Percentiles rank a stretch among this genome's conserved stretches.
Evolutionary conservation across 2,113 vertebrate species (phyloP).

Genomic region (Isurus oxyrinchus): DNA sequence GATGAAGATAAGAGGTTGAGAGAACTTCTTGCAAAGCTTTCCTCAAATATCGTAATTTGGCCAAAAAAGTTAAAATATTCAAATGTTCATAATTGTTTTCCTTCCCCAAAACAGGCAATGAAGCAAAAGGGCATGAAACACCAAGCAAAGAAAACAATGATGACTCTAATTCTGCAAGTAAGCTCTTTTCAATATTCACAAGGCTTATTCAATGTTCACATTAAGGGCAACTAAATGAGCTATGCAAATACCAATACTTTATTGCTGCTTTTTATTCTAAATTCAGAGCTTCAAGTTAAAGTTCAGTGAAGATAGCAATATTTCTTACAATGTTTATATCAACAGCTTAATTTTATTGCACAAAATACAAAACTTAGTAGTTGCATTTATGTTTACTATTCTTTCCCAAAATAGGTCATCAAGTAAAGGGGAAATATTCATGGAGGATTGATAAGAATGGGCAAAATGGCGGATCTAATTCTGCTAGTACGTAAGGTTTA

Average conservation of each 20-base stretch:
- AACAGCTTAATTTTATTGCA: neutral
- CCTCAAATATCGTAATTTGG: neutral
- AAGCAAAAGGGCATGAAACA: neutral
- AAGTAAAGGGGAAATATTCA: neutral
- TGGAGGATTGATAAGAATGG: slow-evolving; percentile 1
- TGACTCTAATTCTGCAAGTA: slow-evolving; percentile 27
- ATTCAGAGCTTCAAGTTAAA: neutral
- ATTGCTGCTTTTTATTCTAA: neutral
- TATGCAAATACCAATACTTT: neutral
- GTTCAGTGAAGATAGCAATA: neutral
- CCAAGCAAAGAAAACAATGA: neutral
- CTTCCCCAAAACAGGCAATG: slow-evolving; percentile 6
- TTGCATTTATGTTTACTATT: neutral
- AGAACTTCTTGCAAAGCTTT: neutral
- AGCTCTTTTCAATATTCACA: neutral
- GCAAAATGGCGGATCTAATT: neutral
- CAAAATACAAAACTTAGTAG: neutral
- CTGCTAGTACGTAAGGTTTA: neutral
- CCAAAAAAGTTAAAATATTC: neutral
- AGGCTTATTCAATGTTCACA: neutral
- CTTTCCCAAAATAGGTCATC: slow-evolving; percentile 14
- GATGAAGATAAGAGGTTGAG: neutral
- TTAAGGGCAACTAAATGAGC: neutral
- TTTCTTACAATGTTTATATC: neutral
- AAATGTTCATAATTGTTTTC: neutral